These are phyloP conservation scores for Danionella dracula DNA, from an alignment of 2,797 vertebrate species.

Conservation along the genomic window DNA sequence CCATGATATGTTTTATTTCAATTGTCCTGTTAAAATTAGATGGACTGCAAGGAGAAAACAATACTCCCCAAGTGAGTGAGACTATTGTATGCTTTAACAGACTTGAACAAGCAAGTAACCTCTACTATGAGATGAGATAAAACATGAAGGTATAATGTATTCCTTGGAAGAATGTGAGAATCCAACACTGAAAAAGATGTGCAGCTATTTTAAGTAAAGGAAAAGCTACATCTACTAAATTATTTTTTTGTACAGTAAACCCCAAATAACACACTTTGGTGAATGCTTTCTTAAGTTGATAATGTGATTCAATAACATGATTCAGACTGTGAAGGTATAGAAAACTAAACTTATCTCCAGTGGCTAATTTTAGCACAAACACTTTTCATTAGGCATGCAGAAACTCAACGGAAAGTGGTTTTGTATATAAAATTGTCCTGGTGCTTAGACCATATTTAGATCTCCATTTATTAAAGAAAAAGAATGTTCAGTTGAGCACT, in stretches of 20 bases:
- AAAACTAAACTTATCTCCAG: too few relatives aligned
- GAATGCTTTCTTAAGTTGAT: slow-evolving; percentile 41
- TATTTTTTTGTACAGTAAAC: slow-evolving; percentile 48
- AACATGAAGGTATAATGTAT: slow-evolving; percentile 51
- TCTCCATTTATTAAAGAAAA: too few relatives aligned
- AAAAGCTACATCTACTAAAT: slow-evolving; percentile 50
- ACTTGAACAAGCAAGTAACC: slow-evolving; percentile 16
- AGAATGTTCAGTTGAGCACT: not conserved
- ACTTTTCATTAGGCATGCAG: too few relatives aligned
- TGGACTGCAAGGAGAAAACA: too few relatives aligned
- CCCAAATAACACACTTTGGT: slow-evolving; percentile 51
- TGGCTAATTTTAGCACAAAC: too few relatives aligned
- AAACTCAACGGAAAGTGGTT: too few relatives aligned
- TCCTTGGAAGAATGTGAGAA: slow-evolving; percentile 48
- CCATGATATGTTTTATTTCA: too few relatives aligned
- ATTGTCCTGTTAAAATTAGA: too few relatives aligned
- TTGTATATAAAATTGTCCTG: too few relatives aligned
- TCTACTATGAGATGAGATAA: slow-evolving; percentile 38
- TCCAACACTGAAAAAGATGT: slow-evolving; percentile 50
- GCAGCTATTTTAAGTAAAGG: slow-evolving; percentile 53
- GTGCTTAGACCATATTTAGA: not conserved
- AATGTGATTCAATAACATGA: slow-evolving; percentile 48
- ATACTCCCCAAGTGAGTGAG: too few relatives aligned
- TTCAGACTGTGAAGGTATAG: slow-evolving; percentile 16
- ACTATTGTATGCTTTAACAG: too few relatives aligned